Conservation (phyloP, 2,113 vertebrate genomes). For the Sceloporus tristichus region DNA sequence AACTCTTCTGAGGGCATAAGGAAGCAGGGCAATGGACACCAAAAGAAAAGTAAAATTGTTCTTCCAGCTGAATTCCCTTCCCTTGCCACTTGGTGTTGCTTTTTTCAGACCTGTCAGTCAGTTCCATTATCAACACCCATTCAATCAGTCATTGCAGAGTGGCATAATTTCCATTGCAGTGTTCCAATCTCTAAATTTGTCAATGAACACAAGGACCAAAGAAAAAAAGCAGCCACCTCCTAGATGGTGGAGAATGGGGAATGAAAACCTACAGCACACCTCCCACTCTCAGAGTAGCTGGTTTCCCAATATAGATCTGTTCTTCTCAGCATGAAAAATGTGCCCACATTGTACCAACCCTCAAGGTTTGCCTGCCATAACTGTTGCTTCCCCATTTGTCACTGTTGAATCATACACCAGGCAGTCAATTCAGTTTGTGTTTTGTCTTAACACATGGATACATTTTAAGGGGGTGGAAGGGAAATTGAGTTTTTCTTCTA, state of each 20-base stretch:
- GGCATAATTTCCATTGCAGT: conserved; percentile 13
- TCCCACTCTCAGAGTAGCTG: not conserved
- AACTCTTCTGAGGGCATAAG: not conserved
- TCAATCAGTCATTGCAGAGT: not conserved
- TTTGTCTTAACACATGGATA: not conserved
- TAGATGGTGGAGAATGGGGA: not conserved
- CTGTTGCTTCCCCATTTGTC: conserved; percentile 9
- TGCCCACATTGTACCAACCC: not conserved
- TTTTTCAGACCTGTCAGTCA: not conserved
- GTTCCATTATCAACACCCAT: not conserved
- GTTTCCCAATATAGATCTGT: not conserved
- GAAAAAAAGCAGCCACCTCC: not conserved
- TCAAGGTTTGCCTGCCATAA: not conserved
- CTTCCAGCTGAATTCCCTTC: not conserved
- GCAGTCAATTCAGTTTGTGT: not conserved
- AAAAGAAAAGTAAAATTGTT: not conserved
- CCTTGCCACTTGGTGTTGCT: not conserved
- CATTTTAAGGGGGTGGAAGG: conserved; percentile 1
- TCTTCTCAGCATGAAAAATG: not conserved
- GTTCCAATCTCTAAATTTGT: conserved; percentile 35
- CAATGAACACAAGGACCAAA: not conserved
- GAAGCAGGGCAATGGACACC: not conserved
- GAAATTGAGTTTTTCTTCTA: conserved; percentile 29
- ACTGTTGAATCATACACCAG: conserved; percentile 11
- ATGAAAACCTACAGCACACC: not conserved